Base-by-base conservation (phyloP, 2,888 invertebrate genomes). In the Prenolepis imparis region DNA sequence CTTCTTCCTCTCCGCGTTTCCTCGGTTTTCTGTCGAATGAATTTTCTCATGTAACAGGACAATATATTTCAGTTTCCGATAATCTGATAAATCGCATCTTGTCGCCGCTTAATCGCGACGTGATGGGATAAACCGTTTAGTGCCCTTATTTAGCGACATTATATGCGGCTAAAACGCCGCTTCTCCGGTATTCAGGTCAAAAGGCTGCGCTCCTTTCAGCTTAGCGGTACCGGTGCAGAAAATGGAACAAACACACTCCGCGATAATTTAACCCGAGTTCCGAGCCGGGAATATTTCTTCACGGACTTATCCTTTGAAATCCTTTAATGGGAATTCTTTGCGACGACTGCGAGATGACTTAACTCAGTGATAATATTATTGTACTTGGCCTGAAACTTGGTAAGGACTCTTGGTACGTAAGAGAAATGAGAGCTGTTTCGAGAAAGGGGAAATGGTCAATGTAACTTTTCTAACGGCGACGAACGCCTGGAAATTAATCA, bases 271-370 rank as follows among this genome's bases (percentile, higher is more conserved):
- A 85, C 85, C 78, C 75, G 39, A 72, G 68, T 32, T 21, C 18
- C 67, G 57, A 64, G 61, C 28, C n/a, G n/a, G 66, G 67, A 32
- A 55, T 67, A 80, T 57, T 24, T 44, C 39, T 28, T 84, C 77
- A 64, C 70, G 80, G 78, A 57, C 84, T 90, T 80, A 88, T 89
- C 87, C 88, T 89, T 90, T 89, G 87, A 90, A 89, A 90, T 90
- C 91, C 87, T 87, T 88, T 90, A 90, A 90, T 88, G 85, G 88
- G 82, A 84, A 91, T 90, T 88, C 84, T 84, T 84, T 52, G 82
- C 73, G 64, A 80, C 61, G 73, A 66, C 74, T 80, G 83, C 64
- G 48, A 84, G 87, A 77, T 86, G 85, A 87, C 90, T 90, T 87
- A 87, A 86, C 86, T 84, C 82, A 57, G 84, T 86, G 87, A 90